These are phyloP conservation scores for Vulpes lagopus DNA, from an alignment of 2,113 vertebrate species.

Conservation along the genomic window DNA sequence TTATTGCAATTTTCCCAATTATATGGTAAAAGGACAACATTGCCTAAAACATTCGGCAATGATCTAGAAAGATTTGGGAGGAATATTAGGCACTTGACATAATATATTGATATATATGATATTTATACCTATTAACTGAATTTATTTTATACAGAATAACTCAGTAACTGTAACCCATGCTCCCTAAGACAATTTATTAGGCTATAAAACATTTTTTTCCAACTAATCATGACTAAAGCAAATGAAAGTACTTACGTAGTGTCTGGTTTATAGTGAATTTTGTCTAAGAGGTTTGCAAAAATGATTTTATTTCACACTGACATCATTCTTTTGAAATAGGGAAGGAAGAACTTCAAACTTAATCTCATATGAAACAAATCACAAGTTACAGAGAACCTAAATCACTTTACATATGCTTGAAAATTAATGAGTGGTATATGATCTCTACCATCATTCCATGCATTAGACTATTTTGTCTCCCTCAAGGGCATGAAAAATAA, in stretches of 20 bases:
- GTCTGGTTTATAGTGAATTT: background rate
- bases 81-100: background rate
- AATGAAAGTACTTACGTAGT: background rate
- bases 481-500: background rate
- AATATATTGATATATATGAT: background rate
- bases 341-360: background rate
- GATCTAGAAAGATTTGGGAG: background rate
- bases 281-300: background rate
- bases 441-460: no score
- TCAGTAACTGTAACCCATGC: background rate
- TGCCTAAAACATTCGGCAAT: background rate
- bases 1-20: background rate
- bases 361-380: background rate
- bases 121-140: background rate
- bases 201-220: background rate
- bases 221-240: background rate
- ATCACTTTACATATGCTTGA: background rate
- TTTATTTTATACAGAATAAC: background rate
- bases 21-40: background rate
- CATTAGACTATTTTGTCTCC: background rate
- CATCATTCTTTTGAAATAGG: slow-evolving; percentile 27
- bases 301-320: background rate
- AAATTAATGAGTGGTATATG: background rate
- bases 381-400: background rate
- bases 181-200: background rate